Evolutionary conservation across 1,140 invertebrate species (phyloP).

Genomic region (Drosophila kurseongensis): DNA sequence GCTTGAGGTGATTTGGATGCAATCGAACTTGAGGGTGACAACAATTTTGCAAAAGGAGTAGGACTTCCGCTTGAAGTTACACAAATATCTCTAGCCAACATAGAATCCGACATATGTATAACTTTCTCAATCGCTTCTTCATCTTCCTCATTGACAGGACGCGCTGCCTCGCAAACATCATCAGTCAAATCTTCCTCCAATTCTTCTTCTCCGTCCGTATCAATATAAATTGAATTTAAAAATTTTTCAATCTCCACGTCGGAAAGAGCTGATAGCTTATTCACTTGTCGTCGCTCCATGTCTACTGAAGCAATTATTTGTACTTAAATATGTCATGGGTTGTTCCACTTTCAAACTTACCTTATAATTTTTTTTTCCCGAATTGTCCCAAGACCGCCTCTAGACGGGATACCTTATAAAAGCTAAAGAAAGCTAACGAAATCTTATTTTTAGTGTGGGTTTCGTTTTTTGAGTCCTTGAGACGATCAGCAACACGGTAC

Average conservation of each 20-base stretch:
- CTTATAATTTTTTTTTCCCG: slow-evolving; percentile 7
- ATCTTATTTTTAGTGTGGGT: slow-evolving; percentile 9
- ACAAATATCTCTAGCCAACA: slow-evolving; percentile 23
- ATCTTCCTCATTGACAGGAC: too few relatives aligned
- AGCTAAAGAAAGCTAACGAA: slow-evolving; percentile 13
- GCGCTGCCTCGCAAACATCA: too few relatives aligned
- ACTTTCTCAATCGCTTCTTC: slow-evolving; percentile 13
- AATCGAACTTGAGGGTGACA: slow-evolving; percentile 27
- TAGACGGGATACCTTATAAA: slow-evolving; percentile 4
- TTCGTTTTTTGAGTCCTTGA: slow-evolving; percentile 9
- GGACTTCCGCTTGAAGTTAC: slow-evolving; percentile 16
- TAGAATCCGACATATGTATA: slow-evolving; percentile 14
- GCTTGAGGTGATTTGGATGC: slow-evolving; percentile 7
- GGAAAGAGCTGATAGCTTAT: slow-evolving; percentile 16
- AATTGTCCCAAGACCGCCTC: slow-evolving; percentile 11
- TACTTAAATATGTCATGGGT: not conserved
- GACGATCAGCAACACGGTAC: slow-evolving; percentile 4
- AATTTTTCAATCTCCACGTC: too few relatives aligned
- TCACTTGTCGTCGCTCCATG: slow-evolving; percentile 12
- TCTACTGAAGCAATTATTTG: slow-evolving; percentile 6
- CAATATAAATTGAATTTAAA: too few relatives aligned
- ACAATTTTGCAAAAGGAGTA: slow-evolving; percentile 13
- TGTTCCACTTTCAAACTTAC: slow-evolving; percentile 3
- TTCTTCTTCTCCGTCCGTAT: too few relatives aligned
- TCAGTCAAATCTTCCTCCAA: too few relatives aligned